These are phyloP conservation scores for Nomia melanderi DNA, from an alignment of 1,140 invertebrate genomes.

Conservation along the genomic window DNA sequence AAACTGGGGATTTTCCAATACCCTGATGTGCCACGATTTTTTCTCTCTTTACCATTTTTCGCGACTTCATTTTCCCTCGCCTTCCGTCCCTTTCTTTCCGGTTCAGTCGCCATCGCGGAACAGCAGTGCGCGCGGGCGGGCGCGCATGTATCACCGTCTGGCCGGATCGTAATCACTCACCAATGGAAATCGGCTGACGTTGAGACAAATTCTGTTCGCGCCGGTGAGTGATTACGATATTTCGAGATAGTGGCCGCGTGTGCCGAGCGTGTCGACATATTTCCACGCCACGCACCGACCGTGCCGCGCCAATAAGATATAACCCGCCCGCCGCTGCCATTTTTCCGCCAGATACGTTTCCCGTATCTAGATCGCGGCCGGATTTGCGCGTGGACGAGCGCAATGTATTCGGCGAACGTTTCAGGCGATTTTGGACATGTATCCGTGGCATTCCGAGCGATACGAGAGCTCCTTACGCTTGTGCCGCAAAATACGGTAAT, in stretches of 20 bases:
- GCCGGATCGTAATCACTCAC: slow-evolving; percentile 46
- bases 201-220: slow-evolving; percentile 63
- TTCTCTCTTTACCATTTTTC: background rate
- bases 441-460: background rate
- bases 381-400: background rate
- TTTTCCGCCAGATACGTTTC: background rate
- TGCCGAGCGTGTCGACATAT: slow-evolving; percentile 43
- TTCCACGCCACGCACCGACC: slow-evolving; percentile 6
- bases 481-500: too few species aligned
- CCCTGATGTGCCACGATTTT: background rate
- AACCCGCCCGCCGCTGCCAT: background rate
- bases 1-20: slow-evolving; percentile 42
- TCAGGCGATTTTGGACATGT: background rate
- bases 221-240: slow-evolving; percentile 61
- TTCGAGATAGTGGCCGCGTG: slow-evolving; percentile 29
- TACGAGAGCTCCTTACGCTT: background rate
- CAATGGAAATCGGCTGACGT: slow-evolving; percentile 58
- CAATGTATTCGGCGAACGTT: slow-evolving; percentile 1
- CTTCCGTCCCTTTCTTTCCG: background rate
- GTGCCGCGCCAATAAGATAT: slow-evolving; percentile 18
- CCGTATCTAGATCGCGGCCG: slow-evolving; percentile 21
- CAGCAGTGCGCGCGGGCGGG: too few species aligned
- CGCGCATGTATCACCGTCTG: background rate
- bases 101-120: background rate
- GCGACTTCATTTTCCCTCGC: background rate